Evolutionary conservation across 2,797 vertebrate species (phyloP).

Genomic region (Ctenopoma kingsleyae): DNA sequence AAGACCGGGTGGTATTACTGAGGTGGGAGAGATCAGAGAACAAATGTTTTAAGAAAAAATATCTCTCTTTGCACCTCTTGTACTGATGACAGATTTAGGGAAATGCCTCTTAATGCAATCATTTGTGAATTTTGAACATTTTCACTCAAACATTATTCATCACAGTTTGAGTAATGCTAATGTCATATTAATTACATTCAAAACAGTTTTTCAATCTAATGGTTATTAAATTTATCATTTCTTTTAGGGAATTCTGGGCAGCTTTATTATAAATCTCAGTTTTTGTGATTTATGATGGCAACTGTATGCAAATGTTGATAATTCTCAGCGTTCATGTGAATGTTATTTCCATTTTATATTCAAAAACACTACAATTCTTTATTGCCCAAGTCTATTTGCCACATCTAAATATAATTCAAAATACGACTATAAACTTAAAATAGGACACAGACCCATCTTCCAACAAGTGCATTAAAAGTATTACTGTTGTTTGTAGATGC

Average conservation of each 20-base stretch:
- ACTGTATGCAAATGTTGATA: too few relatives aligned
- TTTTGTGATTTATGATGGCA: background rate
- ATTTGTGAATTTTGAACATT: background rate
- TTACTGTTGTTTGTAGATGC: too few relatives aligned
- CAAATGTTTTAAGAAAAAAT: constrained; percentile 24
- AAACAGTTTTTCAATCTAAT: background rate
- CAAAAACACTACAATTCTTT: background rate
- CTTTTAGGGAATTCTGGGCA: background rate
- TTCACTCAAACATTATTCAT: background rate
- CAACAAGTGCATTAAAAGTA: background rate
- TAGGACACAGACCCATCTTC: background rate
- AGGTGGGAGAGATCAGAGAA: constrained; percentile 57
- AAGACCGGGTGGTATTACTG: constrained; percentile 57
- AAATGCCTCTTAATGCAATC: background rate
- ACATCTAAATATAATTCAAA: background rate
- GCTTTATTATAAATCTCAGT: background rate
- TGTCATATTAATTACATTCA: background rate
- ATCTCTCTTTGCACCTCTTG: constrained; percentile 13
- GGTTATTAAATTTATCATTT: too few relatives aligned
- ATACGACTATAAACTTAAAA: background rate
- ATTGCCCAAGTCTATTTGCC: background rate
- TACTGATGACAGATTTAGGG: constrained; percentile 7
- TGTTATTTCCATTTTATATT: background rate
- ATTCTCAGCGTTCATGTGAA: background rate
- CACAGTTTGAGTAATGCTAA: background rate